Evolutionary conservation across 2,797 vertebrate genomes (phyloP).

Genomic region (Avahi laniger): DNA sequence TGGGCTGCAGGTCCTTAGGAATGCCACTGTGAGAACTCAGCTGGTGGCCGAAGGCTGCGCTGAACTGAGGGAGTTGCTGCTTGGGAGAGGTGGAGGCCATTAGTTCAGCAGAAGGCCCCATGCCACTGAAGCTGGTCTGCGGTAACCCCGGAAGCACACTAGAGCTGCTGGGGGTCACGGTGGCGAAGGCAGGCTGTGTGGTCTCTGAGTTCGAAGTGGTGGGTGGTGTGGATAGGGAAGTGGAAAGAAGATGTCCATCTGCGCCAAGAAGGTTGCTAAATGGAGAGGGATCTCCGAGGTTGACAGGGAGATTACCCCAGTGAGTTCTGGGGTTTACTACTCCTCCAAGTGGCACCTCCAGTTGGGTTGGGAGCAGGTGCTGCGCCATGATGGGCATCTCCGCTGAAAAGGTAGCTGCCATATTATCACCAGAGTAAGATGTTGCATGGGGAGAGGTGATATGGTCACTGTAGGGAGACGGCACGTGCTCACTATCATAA

Average conservation of each 20-base stretch:
- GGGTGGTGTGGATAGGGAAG: conserved; percentile 96
- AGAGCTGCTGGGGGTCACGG: conserved; percentile 89
- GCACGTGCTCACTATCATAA: conserved; percentile 96
- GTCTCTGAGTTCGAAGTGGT: conserved; percentile 94
- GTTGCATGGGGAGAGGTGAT: conserved; percentile 93
- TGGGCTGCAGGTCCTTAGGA: conserved; percentile 99
- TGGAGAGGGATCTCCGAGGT: conserved; percentile 92
- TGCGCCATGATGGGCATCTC: conserved; percentile 93
- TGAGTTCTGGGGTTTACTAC: conserved; percentile 93
- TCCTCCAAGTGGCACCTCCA: conserved; percentile 95
- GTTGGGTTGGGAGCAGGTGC: conserved; percentile 88
- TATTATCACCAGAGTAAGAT: conserved; percentile 87
- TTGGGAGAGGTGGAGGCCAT: conserved; percentile 94
- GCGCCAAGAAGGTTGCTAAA: conserved; percentile 95
- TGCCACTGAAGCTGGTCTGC: conserved; percentile 93
- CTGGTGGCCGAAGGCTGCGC: conserved; percentile 98
- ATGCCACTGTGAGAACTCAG: conserved; percentile 98
- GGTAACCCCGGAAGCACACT: conserved; percentile 93
- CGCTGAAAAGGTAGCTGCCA: conserved; percentile 92
- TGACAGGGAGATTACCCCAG: conserved; percentile 95
- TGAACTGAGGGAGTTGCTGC: conserved; percentile 99
- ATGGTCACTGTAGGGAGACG: conserved; percentile 97
- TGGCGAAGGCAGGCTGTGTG: conserved; percentile 95
- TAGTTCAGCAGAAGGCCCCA: conserved; percentile 91
- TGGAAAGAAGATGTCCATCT: conserved; percentile 97